phyloP scores from a whole-genome alignment of 2,888 invertebrate species.

The Norana najaformis region DNA sequence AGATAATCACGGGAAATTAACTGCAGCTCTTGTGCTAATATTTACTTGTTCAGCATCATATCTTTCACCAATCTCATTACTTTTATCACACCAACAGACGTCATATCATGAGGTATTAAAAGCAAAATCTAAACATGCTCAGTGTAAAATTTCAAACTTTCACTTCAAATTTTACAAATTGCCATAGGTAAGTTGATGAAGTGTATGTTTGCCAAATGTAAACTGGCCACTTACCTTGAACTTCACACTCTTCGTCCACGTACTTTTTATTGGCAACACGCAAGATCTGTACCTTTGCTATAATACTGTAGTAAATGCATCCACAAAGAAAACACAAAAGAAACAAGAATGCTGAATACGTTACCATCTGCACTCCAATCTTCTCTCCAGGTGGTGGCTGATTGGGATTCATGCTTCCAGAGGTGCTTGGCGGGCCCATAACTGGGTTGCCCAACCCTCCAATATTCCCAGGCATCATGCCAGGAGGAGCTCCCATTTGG shows the following conservation, averaged over 20 bases:
- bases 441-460: neutral
- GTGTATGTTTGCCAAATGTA: constrained; percentile 1
- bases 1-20: neutral
- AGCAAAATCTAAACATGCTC: neutral
- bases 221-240: constrained; percentile 3
- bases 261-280: neutral
- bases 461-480: constrained; percentile 3
- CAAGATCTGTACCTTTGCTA: neutral
- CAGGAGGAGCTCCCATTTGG: constrained; percentile 22
- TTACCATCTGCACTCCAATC: constrained; percentile 16
- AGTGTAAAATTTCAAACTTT: neutral
- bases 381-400: constrained; percentile 16
- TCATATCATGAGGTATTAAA: neutral
- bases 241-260: neutral
- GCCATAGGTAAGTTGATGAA: neutral
- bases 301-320: neutral
- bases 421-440: neutral
- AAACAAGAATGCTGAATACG: neutral
- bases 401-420: constrained; percentile 8
- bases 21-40: neutral
- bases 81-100: neutral
- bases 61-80: neutral
- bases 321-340: neutral
- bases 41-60: neutral
- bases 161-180: neutral